phyloP scores from a whole-genome alignment of 1,140 invertebrate species.

The Brachionus rubens region DNA sequence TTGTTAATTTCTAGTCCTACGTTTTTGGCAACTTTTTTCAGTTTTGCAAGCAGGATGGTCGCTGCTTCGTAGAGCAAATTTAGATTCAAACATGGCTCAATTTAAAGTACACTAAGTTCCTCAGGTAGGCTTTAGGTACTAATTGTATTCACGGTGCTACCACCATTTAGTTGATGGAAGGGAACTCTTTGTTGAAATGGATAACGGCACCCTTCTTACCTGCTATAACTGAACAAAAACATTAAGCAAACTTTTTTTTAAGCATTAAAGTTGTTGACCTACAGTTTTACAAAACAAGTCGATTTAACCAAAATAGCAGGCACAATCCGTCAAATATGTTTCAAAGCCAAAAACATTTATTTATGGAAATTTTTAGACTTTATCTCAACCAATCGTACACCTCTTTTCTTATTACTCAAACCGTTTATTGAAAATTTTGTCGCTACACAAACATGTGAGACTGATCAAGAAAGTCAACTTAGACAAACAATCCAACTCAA shows the following conservation, averaged over 20 bases:
- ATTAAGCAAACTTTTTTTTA: neutral
- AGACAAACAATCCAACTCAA: conserved; percentile 16
- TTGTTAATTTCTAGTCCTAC: no score
- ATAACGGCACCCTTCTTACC: no score
- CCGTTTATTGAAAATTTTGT: conserved; percentile 45
- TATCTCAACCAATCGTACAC: neutral
- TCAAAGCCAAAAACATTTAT: conserved; percentile 38
- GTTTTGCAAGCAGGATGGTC: no score
- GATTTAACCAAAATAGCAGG: conserved; percentile 20
- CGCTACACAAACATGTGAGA: conserved; percentile 31
- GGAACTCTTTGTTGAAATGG: no score
- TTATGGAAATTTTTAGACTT: conserved; percentile 45
- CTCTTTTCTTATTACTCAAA: conserved; percentile 8
- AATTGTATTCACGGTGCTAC: no score
- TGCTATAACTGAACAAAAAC: no score
- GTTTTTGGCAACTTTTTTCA: no score
- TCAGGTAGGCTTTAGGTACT: no score
- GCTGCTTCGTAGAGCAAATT: no score
- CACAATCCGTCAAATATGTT: conserved; percentile 25
- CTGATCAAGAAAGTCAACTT: conserved; percentile 4
- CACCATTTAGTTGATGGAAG: no score
- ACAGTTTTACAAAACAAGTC: conserved; percentile 16
- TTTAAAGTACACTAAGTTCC: no score
- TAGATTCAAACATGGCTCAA: no score
- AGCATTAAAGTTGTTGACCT: conserved; percentile 27